Evolutionary conservation across 1,140 invertebrate genomes (phyloP), one percentile per base, ranked within the genome.

Genomic region (Nilaparvata lugens): DNA sequence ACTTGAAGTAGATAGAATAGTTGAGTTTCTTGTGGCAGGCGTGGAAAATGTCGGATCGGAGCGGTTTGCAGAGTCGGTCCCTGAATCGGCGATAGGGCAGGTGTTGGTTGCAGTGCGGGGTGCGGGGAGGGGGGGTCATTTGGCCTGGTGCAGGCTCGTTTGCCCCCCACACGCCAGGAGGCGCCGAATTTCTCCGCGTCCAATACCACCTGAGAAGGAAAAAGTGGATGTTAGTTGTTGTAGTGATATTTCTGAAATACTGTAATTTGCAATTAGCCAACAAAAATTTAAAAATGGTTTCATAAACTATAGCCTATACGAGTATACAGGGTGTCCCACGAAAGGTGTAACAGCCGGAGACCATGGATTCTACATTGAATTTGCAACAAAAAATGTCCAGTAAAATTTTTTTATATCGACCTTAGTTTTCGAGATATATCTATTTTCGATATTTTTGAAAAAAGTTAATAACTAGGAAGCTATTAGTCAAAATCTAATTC

Each of bases 101-200:
- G 63, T 60, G 63, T 68, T 24, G 68, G 56, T 3, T 64, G 58
- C 24, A 68, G 62, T 19, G 61, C 18, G 24, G 58, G 61, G 19
- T 69, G 61, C 62, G 71, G 54, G 71, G 72, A 2, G 31, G 75
- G 76, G 24, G 75, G 75, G 55, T 77, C 71, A 25, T 71, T 71
- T 19, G 25, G 60, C 11, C 59, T 38, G 11, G 79, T 80, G 70
- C 87, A 92, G 0, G 82, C 83, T 59, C 83, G 85, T 56, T 82
- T 84, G 0, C 86, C 83, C 1, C 91, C 91, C 3, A 93, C 86
- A 51, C 87, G 79, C 92, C 93, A 95, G 0, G 90, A 89, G 45
- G 85, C 79, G 14, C 88, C 91, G 66, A 95, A 93, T 48, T 79
- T 79, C 70, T 84, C 81, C 1, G 85, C 76, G 65, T 88, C 83